Base-by-base conservation (phyloP, 2,797 vertebrate species). In the Enteromius radiatus region DNA sequence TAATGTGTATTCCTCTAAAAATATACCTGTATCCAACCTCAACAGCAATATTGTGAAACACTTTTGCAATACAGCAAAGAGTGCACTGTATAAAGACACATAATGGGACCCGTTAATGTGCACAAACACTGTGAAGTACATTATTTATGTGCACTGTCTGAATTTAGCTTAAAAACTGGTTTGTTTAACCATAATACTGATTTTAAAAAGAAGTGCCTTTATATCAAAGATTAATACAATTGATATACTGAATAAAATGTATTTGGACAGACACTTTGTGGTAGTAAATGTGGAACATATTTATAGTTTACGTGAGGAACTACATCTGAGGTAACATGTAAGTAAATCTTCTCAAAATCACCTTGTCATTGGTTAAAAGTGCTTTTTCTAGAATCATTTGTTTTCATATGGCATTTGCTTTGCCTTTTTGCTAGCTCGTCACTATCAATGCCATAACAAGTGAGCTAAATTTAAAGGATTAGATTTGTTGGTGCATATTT, bases 1-100 rank as follows among this genome's bases (percentile, higher is more conserved):
- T 80, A 59, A 26, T 43, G 23, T 61, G 68, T 36, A 23, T 71
- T 63, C 28, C 21, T 61, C 78, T 33, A 45, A 36, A 28, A 31
- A n/a, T n/a, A 21, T 33, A 64, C 26, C 19, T 64, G 23, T 47
- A 23, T 71, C 28, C 31, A 3, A 49, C 26, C 52, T 52, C 31
- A 49, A 12, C 4, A 38, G 14, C 49, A 38, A 33, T 47, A 36
- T 21, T 33, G 28, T 54, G 5, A 73, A 52, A 73, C 47, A 74
- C 19, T 15, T 73, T 31, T 54, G 11, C 28, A 33, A 52, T 33
- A 21, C 17, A 52, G 19, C 2, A 31, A 49, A n/a, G 6, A n/a
- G 45, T 52, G 9, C 28, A 36, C 21, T 73, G 10, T 52, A 33
- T 52, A 10, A 73, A 73, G 28, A 73, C 10, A 52, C 5, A 5